These are phyloP conservation scores for Odontamblyopus lacepedii DNA, from an alignment of 2,797 vertebrate genomes.

Conservation along the genomic window DNA sequence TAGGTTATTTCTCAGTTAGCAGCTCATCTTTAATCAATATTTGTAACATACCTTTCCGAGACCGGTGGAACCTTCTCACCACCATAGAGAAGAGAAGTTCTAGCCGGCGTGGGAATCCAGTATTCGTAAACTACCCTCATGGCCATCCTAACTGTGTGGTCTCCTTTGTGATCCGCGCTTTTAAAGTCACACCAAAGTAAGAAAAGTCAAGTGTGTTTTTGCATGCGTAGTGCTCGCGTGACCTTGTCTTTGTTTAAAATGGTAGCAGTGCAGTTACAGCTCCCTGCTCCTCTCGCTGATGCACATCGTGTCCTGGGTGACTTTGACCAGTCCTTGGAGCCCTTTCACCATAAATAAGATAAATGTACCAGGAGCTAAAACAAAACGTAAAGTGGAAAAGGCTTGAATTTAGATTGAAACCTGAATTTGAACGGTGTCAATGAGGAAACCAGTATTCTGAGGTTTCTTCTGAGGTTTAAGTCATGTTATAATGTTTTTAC, in stretches of 20 bases:
- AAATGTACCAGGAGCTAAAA: slow-evolving; percentile 34
- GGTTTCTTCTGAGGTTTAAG: no score
- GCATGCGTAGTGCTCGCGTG: slow-evolving; percentile 17
- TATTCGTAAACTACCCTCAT: slow-evolving; percentile 29
- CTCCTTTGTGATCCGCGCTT: slow-evolving; percentile 45
- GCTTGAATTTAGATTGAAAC: neutral
- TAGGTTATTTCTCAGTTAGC: neutral
- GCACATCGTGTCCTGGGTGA: slow-evolving; percentile 62
- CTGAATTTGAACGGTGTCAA: neutral
- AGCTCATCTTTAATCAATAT: neutral
- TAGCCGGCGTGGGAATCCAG: slow-evolving; percentile 14
- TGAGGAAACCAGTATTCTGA: neutral
- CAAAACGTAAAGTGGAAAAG: slow-evolving; percentile 2
- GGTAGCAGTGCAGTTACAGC: slow-evolving; percentile 33
- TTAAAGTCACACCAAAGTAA: slow-evolving; percentile 45
- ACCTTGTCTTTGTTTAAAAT: slow-evolving; percentile 59
- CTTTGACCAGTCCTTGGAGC: slow-evolving; percentile 65
- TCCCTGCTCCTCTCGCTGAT: slow-evolving; percentile 54
- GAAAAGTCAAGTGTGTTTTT: slow-evolving; percentile 23
- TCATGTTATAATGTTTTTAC: no score
- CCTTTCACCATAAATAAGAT: slow-evolving; percentile 32
- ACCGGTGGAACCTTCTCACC: neutral
- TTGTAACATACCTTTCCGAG: neutral
- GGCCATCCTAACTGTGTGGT: slow-evolving; percentile 33
- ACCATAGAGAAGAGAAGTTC: slow-evolving; percentile 9